These are phyloP conservation scores for Perccottus glenii DNA, from an alignment of 2,113 vertebrate genomes.

Conservation along the genomic window DNA sequence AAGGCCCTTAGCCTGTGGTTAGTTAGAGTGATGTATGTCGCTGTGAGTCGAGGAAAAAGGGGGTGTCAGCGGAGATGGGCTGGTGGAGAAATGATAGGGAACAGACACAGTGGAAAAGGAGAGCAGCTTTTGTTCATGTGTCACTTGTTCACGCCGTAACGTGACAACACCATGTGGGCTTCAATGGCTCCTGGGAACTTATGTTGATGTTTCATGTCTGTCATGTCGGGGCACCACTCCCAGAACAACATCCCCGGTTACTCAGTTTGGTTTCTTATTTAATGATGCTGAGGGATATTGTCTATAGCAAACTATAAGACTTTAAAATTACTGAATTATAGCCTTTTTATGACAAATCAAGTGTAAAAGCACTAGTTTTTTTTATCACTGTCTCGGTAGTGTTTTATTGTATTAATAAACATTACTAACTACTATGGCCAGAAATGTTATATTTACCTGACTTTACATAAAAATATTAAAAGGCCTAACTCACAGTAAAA, in stretches of 20 bases:
- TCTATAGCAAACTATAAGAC: slow-evolving; percentile 10
- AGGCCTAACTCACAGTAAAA: too few relatives aligned
- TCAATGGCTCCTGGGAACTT: slow-evolving; percentile 59
- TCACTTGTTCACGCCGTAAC: slow-evolving; percentile 64
- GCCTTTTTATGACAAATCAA: too few relatives aligned
- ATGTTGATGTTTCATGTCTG: slow-evolving; percentile 60
- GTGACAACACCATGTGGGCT: slow-evolving; percentile 76
- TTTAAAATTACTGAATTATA: not conserved
- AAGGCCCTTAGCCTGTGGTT: slow-evolving; percentile 53
- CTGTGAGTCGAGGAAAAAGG: slow-evolving; percentile 23
- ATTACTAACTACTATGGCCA: too few relatives aligned
- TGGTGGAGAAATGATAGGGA: slow-evolving; percentile 62
- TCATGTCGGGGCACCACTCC: slow-evolving; percentile 24
- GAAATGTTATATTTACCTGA: too few relatives aligned
- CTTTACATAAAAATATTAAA: too few relatives aligned
- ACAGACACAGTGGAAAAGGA: slow-evolving; percentile 50
- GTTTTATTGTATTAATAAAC: too few relatives aligned
- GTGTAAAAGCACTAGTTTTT: too few relatives aligned
- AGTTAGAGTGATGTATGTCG: slow-evolving; percentile 68
- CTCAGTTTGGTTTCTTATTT: slow-evolving; percentile 38
- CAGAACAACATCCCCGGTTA: slow-evolving; percentile 12
- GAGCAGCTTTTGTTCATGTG: slow-evolving; percentile 67
- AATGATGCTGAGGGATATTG: slow-evolving; percentile 1
- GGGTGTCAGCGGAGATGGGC: slow-evolving; percentile 57
- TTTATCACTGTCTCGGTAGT: too few relatives aligned